Conservation (phyloP, 1,140 invertebrate species). For the Arctopsyche grandis region DNA sequence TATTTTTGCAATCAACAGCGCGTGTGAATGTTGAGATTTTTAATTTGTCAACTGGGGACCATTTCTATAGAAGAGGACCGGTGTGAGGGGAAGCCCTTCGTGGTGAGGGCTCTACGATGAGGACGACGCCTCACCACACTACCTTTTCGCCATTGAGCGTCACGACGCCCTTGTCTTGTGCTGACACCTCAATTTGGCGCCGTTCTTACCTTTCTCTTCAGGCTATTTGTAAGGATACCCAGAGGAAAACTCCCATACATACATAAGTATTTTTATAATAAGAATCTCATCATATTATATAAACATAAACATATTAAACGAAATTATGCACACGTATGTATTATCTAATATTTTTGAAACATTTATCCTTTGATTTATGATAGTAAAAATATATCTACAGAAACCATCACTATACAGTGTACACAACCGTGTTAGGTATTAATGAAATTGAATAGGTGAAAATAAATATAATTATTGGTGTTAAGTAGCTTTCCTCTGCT, state of each 20-base stretch:
- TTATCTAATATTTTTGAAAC: too few relatives aligned
- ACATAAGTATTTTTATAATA: too few relatives aligned
- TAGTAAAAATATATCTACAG: too few relatives aligned
- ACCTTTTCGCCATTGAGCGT: conserved; percentile 36
- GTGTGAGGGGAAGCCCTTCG: not conserved
- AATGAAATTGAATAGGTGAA: too few relatives aligned
- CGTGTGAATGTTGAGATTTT: conserved; percentile 32
- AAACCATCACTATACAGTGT: too few relatives aligned
- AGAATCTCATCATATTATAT: too few relatives aligned
- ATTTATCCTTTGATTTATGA: too few relatives aligned
- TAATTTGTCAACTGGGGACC: conserved; percentile 37
- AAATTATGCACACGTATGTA: too few relatives aligned
- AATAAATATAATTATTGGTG: not conserved
- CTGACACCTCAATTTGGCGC: conserved; percentile 54
- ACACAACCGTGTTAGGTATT: too few relatives aligned
- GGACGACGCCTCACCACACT: conserved; percentile 5
- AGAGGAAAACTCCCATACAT: not conserved
- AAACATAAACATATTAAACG: too few relatives aligned
- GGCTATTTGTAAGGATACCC: conserved; percentile 33
- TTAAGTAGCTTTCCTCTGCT: conserved; percentile 1
- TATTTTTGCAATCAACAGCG: conserved; percentile 6
- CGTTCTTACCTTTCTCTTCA: conserved; percentile 47
- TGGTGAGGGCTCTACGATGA: not conserved
- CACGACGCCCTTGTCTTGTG: conserved; percentile 48
- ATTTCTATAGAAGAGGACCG: not conserved